Percentiles rank a stretch among this genome's conserved stretches.
These are phyloP conservation scores for Eupithecia tripunctaria DNA, from an alignment of 2,888 invertebrate genomes.

Conservation along the genomic window DNA sequence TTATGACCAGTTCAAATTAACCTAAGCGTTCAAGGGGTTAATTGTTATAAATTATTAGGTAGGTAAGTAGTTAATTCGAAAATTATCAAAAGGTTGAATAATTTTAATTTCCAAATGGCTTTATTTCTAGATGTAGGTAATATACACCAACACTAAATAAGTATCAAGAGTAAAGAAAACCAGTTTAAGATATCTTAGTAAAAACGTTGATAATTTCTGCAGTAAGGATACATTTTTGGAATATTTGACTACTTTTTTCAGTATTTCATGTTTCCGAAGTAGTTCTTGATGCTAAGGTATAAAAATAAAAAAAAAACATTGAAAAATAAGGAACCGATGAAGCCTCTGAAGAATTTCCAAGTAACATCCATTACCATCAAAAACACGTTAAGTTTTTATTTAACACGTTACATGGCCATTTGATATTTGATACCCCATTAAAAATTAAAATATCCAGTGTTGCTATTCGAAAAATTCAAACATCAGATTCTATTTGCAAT, in stretches of 20 bases:
- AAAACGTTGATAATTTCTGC: neutral
- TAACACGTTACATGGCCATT: slow-evolving; percentile 10
- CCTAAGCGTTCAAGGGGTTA: slow-evolving; percentile 23
- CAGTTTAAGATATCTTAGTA: neutral
- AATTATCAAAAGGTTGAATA: neutral
- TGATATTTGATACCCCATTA: slow-evolving; percentile 36
- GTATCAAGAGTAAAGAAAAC: neutral
- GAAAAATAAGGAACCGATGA: neutral
- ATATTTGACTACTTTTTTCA: neutral
- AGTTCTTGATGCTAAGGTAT: neutral
- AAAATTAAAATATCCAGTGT: slow-evolving; percentile 47
- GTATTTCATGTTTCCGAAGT: neutral
- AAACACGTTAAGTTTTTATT: slow-evolving; percentile 18
- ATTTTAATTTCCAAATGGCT: neutral
- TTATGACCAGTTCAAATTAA: slow-evolving; percentile 28
- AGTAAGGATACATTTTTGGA: neutral
- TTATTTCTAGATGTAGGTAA: neutral
- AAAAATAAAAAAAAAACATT: neutral
- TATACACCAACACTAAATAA: neutral
- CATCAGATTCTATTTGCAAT: slow-evolving; percentile 54
- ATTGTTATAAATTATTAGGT: slow-evolving; percentile 9
- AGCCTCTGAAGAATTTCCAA: neutral
- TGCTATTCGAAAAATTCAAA: slow-evolving; percentile 48
- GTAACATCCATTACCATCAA: slow-evolving; percentile 15
- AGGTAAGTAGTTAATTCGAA: slow-evolving; percentile 9